phyloP scores from a whole-genome alignment of 1,140 invertebrate genomes.

The Bombus huntii region DNA sequence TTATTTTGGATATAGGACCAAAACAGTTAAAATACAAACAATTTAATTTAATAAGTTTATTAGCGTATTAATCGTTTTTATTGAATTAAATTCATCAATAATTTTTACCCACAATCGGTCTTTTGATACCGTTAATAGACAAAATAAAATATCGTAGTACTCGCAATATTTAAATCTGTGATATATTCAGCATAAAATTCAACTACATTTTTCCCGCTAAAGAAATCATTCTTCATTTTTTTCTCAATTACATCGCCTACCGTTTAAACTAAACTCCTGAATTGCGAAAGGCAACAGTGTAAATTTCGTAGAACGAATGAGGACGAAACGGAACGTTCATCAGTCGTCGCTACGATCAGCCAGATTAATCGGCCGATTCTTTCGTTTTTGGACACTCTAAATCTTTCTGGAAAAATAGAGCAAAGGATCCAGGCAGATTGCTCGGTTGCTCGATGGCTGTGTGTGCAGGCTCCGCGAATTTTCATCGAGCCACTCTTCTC shows the following conservation, averaged over 20 bases:
- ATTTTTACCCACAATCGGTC: too few relatives aligned
- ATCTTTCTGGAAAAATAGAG: constrained; percentile 56
- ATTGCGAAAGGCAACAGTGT: neutral
- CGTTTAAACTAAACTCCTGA: neutral
- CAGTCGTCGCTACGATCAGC: constrained; percentile 1
- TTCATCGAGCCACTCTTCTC: constrained; percentile 55
- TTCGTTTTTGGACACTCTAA: constrained; percentile 23
- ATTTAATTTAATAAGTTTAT: too few relatives aligned
- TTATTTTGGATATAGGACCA: too few relatives aligned
- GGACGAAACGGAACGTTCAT: constrained; percentile 26
- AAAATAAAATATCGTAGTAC: too few relatives aligned
- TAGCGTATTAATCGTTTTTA: too few relatives aligned
- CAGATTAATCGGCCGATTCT: constrained; percentile 23
- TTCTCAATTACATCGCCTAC: neutral
- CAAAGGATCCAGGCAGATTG: constrained; percentile 27
- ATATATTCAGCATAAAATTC: too few relatives aligned
- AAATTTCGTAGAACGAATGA: constrained; percentile 6
- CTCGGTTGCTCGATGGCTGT: constrained; percentile 6
- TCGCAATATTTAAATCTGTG: too few relatives aligned
- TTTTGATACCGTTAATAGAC: too few relatives aligned
- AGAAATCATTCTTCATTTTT: neutral
- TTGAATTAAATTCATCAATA: too few relatives aligned
- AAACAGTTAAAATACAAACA: too few relatives aligned
- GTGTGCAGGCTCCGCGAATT: constrained; percentile 41
- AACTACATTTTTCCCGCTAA: too few relatives aligned